Evolutionary conservation across 2,113 vertebrate species (phyloP).

Genomic region (Stercorarius parasiticus): DNA sequence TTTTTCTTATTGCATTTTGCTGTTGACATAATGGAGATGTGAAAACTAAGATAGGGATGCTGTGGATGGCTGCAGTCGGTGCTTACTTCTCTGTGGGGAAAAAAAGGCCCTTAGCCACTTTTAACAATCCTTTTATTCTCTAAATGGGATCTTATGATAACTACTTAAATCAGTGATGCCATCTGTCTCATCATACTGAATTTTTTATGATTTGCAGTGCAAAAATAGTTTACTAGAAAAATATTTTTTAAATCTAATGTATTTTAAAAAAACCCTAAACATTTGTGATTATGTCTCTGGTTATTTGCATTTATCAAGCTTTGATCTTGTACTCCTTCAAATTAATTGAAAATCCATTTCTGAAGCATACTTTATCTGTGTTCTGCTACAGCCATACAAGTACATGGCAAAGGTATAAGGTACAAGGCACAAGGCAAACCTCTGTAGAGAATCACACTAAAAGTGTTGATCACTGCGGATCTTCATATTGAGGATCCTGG

Average conservation of each 20-base stretch:
- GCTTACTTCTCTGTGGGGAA: not conserved
- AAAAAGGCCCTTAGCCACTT: not conserved
- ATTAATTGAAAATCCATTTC: not conserved
- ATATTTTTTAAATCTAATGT: not conserved
- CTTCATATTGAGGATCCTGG: not conserved
- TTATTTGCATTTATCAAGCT: not conserved
- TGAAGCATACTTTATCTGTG: not conserved
- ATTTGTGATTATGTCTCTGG: not conserved
- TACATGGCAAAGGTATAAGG: not conserved
- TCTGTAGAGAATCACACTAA: not conserved
- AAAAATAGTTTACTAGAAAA: not conserved
- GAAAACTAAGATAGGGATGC: not conserved
- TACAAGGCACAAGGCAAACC: not conserved
- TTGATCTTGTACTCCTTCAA: not conserved
- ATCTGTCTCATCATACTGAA: not conserved
- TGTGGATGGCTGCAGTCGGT: not conserved
- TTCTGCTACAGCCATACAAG: not conserved
- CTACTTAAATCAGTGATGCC: not conserved
- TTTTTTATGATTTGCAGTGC: not conserved
- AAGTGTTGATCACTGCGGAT: not conserved
- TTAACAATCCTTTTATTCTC: not conserved
- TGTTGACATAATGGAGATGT: not conserved
- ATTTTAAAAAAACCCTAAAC: not conserved
- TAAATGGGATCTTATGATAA: not conserved
- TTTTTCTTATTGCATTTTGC: not conserved